Evolutionary conservation across 2,113 vertebrate genomes (phyloP).

Genomic region (Bostrychus sinensis): DNA sequence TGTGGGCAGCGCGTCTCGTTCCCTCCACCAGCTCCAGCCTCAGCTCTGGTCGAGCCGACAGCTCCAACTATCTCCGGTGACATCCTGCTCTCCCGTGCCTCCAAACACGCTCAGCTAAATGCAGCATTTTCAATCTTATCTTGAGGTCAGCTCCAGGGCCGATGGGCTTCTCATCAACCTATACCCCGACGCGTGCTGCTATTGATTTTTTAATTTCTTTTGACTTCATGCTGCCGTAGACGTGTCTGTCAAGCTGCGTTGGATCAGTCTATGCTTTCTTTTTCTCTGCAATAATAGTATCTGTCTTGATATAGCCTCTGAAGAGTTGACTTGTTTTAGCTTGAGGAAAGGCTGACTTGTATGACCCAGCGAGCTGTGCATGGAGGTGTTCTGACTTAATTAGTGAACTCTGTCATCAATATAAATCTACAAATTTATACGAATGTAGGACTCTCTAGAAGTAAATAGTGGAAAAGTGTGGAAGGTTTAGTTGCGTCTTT

Average conservation of each 20-base stretch:
- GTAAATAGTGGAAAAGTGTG: background rate
- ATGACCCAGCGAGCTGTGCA: background rate
- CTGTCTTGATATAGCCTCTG: background rate
- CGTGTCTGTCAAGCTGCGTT: slow-evolving; percentile 7
- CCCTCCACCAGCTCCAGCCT: slow-evolving; percentile 3
- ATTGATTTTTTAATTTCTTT: slow-evolving; percentile 46
- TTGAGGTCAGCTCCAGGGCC: slow-evolving; percentile 19
- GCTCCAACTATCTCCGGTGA: slow-evolving; percentile 4
- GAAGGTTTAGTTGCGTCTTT: background rate
- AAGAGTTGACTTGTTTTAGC: background rate
- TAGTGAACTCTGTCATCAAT: background rate
- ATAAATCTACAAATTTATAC: background rate
- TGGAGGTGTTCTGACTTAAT: background rate
- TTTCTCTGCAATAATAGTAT: background rate
- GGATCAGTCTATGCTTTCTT: background rate
- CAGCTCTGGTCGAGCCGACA: slow-evolving; percentile 19
- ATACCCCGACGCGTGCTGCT: slow-evolving; percentile 19
- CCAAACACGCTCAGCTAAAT: slow-evolving; percentile 22
- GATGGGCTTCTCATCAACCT: slow-evolving; percentile 19
- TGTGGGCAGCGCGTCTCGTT: slow-evolving; percentile 13
- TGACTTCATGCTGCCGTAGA: slow-evolving; percentile 13
- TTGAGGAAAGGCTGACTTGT: too few relatives aligned
- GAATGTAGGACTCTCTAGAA: background rate
- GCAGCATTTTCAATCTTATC: slow-evolving; percentile 6
- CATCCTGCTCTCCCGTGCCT: slow-evolving; percentile 14